These are phyloP conservation scores for Hypotaenidia okinawae DNA, from an alignment of 2,797 vertebrate species.

Conservation along the genomic window DNA sequence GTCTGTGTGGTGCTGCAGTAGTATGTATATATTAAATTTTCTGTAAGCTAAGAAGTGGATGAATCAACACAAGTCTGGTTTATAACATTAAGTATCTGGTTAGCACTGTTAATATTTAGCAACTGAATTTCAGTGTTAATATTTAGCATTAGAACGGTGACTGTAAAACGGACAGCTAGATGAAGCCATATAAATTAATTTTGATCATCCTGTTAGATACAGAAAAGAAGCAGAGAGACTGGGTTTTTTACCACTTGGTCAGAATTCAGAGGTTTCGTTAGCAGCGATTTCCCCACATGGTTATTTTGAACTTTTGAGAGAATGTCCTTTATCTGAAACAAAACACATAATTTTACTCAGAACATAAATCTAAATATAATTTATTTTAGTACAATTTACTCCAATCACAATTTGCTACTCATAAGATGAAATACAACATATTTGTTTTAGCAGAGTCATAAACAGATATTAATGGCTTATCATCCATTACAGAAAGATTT, in stretches of 20 bases:
- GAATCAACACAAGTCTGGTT: background rate
- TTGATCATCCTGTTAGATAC: background rate
- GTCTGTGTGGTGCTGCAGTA: background rate
- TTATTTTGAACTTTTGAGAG: slow-evolving; percentile 82
- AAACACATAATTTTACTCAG: slow-evolving; percentile 30
- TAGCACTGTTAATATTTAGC: background rate
- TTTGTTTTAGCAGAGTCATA: background rate
- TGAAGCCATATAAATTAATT: background rate
- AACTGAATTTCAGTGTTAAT: background rate
- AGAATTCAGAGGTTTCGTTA: slow-evolving; percentile 81
- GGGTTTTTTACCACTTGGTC: slow-evolving; percentile 86
- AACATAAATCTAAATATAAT: background rate
- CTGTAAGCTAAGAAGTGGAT: background rate
- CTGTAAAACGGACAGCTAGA: background rate
- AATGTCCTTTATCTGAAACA: slow-evolving; percentile 82
- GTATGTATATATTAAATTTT: background rate
- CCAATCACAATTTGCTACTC: background rate
- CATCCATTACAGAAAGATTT: background rate
- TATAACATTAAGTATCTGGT: background rate
- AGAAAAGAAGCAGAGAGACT: background rate
- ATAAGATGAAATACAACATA: background rate
- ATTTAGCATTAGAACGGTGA: background rate
- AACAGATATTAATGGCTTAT: background rate
- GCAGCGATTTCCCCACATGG: slow-evolving; percentile 81
- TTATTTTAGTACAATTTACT: background rate